Evolutionary conservation across 2,888 invertebrate species (phyloP), one percentile per base, ranked within the genome.

Genomic region (Creontiades dilutus): DNA sequence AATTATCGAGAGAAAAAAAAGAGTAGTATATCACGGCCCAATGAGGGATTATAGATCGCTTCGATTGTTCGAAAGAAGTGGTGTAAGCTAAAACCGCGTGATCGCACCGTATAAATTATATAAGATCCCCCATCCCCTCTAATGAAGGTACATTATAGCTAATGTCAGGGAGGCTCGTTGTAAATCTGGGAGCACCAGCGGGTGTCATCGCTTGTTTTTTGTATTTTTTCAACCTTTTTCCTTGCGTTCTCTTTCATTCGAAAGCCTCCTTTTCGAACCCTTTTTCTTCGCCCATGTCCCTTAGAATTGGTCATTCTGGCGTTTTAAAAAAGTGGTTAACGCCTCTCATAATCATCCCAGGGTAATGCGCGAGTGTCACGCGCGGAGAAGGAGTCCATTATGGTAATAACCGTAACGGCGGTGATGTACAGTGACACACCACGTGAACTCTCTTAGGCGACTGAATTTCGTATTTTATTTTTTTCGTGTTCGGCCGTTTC

Each of bases 71-170:
- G 82, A 27, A 68, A 19, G 68, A 68, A 52, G 48, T 82, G 82
- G 82, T 82, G 82, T 82, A 82, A 23, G 82, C 82, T 47, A 19
- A 46, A 86, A 86, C 68, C 68, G 86, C 86, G 86, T 86, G 86
- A 86, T 86, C 0, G 55, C 86, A 75, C 86, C 75, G 75, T 86
- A 86, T 86, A 86, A 86, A 86, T 86, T 47, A 86, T 28, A 14
- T 37, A 48, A 68, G 28, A n/a, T 28, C 86, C 75, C 75, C 68
- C 28, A 61, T 85, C 23, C 47, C 47, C 68, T 19, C 48, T 86
- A 86, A 86, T 86, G 86, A 86, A 86, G 86, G 86, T 86, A 75
- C 86, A 86, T 86, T 86, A 86, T 86, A 86, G 46, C 75, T 86
- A 86, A 86, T 86, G 86, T 86, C 75, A 75, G 75, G 68, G 75